Base-by-base conservation (phyloP, 2,888 invertebrate species). In the Drosophila neutralis region DNA sequence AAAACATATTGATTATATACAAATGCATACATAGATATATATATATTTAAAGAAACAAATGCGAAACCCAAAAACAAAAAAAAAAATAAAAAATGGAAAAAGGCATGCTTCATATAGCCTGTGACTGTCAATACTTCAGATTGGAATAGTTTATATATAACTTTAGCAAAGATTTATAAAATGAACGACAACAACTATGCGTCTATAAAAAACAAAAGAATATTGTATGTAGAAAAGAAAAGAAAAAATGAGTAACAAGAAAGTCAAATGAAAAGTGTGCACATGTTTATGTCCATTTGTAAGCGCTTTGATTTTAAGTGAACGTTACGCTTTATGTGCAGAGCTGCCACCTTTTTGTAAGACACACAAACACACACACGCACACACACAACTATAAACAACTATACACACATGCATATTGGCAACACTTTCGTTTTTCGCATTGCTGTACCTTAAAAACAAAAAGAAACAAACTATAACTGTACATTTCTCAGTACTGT, bases 121-220 rank as follows among this genome's bases (percentile, higher is more conserved):
- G 89, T 91, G 91, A 91, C 91, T 91, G 91, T 91, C 91, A 91
- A 90, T 91, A 91, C 90, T 90, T 90, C 88, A 88, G 76, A 89
- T 76, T 72, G 88, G 80, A 89, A 89, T 80, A 89, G 82, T 87
- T 87, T 87, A 87, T 87, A 89, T 88, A 85, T 85, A 80, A 81
- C 78, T 88, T 87, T 87, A 89, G 90, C 86, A 75, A 89, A 88
- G 79, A 79, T 78, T 82, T 82, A 76, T 74, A 76, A 76, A 78
- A 72, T 58, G 57, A 64, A 66, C 21, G 64, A 57, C 29, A 13
- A 66, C 45, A 70, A 69, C 68, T 68, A 67, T 67, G 69, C 68
- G 35, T 73, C 66, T 65, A 68, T 70, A 54, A 60, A 52, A 31
- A 61, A 31, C 5, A 15, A 15, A 68, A 33, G 7, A 56, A 40